These are phyloP conservation scores for Zhuqinia jingwanae DNA, from an alignment of 2,888 invertebrate species.

Conservation along the genomic window DNA sequence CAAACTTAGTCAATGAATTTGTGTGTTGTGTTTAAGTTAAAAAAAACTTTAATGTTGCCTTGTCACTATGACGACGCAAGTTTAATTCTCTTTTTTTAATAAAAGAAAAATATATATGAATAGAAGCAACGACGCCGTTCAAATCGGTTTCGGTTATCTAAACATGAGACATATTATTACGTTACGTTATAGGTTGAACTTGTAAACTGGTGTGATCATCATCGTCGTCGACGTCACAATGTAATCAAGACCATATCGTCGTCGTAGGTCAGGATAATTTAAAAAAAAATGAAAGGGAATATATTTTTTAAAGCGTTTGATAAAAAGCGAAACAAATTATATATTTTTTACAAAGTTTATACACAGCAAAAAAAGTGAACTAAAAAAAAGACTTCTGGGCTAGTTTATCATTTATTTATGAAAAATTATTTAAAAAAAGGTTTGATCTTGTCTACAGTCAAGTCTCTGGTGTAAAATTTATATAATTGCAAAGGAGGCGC, in stretches of 20 bases:
- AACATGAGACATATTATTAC: no score
- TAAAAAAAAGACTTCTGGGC: neutral
- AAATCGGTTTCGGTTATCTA: neutral
- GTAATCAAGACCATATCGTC: no score
- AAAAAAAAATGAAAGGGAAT: neutral
- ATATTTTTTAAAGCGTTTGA: neutral
- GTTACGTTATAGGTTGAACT: no score
- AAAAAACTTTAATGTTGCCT: conserved; percentile 6
- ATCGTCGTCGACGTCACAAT: no score
- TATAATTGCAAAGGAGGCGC: neutral
- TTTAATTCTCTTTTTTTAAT: neutral
- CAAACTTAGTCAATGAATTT: conserved; percentile 27
- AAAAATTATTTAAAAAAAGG: neutral
- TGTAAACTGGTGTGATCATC: neutral
- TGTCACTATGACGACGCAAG: conserved; percentile 29
- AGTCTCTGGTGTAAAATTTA: conserved; percentile 30
- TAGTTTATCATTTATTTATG: neutral
- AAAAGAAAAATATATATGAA: no score
- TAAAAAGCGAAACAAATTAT: conserved; percentile 30
- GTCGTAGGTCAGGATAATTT: conserved; percentile 42
- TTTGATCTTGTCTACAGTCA: neutral
- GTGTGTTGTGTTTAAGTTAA: neutral
- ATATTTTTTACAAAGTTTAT: neutral
- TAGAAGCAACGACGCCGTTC: neutral
- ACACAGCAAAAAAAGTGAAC: neutral